Percentiles rank a stretch among this genome's conserved stretches.
phyloP scores from a whole-genome alignment of 2,888 invertebrate species.

The Leptopilina myrica region DNA sequence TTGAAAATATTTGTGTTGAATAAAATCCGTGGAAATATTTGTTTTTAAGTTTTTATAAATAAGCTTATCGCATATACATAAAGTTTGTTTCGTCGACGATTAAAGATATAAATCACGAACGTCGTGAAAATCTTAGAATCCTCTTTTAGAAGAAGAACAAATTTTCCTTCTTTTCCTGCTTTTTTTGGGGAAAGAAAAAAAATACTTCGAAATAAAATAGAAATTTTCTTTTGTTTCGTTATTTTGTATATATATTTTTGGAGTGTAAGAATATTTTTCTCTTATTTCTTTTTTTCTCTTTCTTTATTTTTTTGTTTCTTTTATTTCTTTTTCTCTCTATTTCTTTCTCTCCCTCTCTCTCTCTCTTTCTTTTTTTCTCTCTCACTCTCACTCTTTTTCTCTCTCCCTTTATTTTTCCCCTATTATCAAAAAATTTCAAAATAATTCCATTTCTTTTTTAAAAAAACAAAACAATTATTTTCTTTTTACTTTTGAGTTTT shows the following conservation, averaged over 20 bases:
- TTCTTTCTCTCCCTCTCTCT: too few species aligned
- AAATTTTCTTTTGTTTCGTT: neutral
- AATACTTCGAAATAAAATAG: neutral
- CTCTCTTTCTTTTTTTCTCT: too few species aligned
- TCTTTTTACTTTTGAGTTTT: slow-evolving; percentile 7
- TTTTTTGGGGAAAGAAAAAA: neutral
- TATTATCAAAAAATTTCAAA: too few species aligned
- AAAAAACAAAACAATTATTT: too few species aligned
- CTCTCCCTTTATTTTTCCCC: too few species aligned
- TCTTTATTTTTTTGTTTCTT: too few species aligned
- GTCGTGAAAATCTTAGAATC: slow-evolving; percentile 28
- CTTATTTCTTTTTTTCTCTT: too few species aligned
- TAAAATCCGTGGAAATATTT: neutral
- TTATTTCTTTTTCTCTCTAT: too few species aligned
- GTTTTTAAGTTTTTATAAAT: slow-evolving; percentile 61
- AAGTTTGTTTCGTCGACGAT: slow-evolving; percentile 53
- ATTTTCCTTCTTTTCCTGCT: neutral
- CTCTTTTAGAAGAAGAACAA: slow-evolving; percentile 19
- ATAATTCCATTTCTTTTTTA: neutral
- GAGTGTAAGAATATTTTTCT: too few species aligned
- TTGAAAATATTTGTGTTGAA: neutral
- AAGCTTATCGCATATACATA: slow-evolving; percentile 61
- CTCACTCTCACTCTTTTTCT: too few species aligned
- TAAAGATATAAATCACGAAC: slow-evolving; percentile 42
- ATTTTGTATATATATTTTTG: too few species aligned